A percentile compares a stretch with the other conserved stretches of the same genome.
These are phyloP conservation scores for Catocala nupta DNA, from an alignment of 2,888 invertebrate species.

Conservation along the genomic window DNA sequence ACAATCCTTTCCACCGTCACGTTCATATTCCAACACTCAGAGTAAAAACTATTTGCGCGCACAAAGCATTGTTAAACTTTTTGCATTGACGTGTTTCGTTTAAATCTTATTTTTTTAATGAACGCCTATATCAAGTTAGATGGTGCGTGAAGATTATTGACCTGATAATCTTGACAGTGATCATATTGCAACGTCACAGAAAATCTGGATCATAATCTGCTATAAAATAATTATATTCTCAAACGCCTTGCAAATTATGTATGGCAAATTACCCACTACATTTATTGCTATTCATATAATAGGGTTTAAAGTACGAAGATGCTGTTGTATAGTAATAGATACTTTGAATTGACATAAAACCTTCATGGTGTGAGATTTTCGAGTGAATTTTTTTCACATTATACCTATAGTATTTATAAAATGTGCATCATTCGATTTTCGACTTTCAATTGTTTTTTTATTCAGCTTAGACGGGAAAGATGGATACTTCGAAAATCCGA, in stretches of 20 bases:
- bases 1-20: slow-evolving; percentile 12
- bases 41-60: slow-evolving; percentile 19
- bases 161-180: slow-evolving; percentile 1
- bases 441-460: no score
- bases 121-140: neutral
- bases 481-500: no score
- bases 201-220: no score
- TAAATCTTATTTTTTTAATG: slow-evolving; percentile 1
- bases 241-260: neutral
- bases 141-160: slow-evolving; percentile 28
- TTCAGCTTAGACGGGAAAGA: no score
- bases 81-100: slow-evolving; percentile 12
- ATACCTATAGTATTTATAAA: no score
- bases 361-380: no score
- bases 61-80: slow-evolving; percentile 16
- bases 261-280: neutral
- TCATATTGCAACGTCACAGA: neutral
- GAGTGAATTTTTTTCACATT: no score
- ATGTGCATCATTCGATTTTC: no score
- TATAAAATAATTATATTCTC: neutral
- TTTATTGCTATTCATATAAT: neutral
- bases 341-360: no score
- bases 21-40: slow-evolving; percentile 10
- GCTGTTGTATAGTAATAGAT: no score
- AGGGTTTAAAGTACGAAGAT: no score